A percentile compares a stretch with the other conserved stretches of the same genome.
Conservation (phyloP, 2,888 invertebrate genomes). For the Caenorhabditis wallacei region DNA sequence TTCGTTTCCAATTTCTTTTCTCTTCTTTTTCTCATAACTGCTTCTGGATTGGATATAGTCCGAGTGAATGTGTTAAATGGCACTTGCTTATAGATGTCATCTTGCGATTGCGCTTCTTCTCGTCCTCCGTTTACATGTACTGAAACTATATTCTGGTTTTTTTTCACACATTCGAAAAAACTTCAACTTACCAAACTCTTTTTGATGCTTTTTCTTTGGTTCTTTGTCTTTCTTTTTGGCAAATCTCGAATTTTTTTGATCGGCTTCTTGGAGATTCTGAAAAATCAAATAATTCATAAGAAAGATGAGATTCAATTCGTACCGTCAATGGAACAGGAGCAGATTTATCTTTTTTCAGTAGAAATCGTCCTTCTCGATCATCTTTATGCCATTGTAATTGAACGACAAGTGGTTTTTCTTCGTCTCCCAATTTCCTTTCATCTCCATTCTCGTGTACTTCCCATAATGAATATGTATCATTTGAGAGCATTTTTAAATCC, state of each 20-base stretch:
- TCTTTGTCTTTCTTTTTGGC: slow-evolving; percentile 96
- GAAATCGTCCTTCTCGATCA: slow-evolving; percentile 96
- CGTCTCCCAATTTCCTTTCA: slow-evolving; percentile 92
- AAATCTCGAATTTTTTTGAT: slow-evolving; percentile 86
- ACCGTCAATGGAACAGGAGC: slow-evolving; percentile 70
- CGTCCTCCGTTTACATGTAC: slow-evolving; percentile 73
- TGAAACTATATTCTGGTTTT: slow-evolving; percentile 45
- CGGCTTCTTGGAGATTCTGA: slow-evolving; percentile 62
- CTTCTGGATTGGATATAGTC: slow-evolving; percentile 99
- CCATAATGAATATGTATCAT: slow-evolving; percentile 87
- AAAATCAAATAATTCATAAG: neutral
- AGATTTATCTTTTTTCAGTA: slow-evolving; percentile 87
- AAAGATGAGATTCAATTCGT: neutral
- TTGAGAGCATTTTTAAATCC: slow-evolving; percentile 95
- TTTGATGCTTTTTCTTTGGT: slow-evolving; percentile 88
- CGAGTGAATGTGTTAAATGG: slow-evolving; percentile 98
- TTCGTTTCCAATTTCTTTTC: slow-evolving; percentile 98
- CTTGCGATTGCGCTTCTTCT: slow-evolving; percentile 80
- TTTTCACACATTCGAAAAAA: neutral
- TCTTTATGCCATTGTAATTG: slow-evolving; percentile 99
- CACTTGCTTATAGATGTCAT: slow-evolving; percentile 85
- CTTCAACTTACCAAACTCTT: slow-evolving; percentile 65
- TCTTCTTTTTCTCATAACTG: slow-evolving; percentile 95
- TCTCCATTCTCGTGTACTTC: slow-evolving; percentile 89
- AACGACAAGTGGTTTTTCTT: slow-evolving; percentile 95